Conservation (phyloP, 2,113 vertebrate species). For the Globicephala melas region DNA sequence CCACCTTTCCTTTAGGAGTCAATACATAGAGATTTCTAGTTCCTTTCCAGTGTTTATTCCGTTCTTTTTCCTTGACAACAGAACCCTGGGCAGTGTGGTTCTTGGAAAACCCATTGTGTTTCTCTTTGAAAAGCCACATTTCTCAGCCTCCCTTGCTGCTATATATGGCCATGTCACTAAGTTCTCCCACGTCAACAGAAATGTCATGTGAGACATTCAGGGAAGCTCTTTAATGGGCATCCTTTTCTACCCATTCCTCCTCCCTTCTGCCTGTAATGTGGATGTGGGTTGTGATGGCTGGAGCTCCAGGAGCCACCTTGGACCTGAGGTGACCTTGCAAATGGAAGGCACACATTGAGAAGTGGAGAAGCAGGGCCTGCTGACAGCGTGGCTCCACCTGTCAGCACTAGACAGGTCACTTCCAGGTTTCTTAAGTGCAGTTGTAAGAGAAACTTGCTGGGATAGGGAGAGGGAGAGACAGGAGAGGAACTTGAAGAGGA, state of each 20-base stretch:
- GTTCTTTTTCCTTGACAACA: background rate
- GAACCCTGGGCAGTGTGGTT: background rate
- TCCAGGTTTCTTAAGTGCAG: background rate
- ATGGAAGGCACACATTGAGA: background rate
- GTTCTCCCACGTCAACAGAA: background rate
- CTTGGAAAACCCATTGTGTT: background rate
- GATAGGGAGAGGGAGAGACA: background rate
- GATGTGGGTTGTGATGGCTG: background rate
- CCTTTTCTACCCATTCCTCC: background rate
- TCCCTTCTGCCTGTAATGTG: background rate
- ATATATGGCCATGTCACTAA: background rate
- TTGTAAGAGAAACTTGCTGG: background rate
- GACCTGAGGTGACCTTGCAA: background rate
- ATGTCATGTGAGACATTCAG: background rate
- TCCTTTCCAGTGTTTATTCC: background rate
- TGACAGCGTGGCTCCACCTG: fast-evolving
- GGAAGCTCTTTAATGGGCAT: background rate
- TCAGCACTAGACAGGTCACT: background rate
- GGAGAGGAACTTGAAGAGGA: background rate
- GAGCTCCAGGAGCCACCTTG: background rate
- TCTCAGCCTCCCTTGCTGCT: background rate
- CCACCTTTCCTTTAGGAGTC: background rate
- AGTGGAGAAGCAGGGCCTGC: background rate
- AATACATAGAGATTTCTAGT: background rate
- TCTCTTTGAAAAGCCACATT: background rate